These are phyloP conservation scores for Onychomys leucogaster DNA, from an alignment of 2,797 vertebrate species.

Conservation along the genomic window DNA sequence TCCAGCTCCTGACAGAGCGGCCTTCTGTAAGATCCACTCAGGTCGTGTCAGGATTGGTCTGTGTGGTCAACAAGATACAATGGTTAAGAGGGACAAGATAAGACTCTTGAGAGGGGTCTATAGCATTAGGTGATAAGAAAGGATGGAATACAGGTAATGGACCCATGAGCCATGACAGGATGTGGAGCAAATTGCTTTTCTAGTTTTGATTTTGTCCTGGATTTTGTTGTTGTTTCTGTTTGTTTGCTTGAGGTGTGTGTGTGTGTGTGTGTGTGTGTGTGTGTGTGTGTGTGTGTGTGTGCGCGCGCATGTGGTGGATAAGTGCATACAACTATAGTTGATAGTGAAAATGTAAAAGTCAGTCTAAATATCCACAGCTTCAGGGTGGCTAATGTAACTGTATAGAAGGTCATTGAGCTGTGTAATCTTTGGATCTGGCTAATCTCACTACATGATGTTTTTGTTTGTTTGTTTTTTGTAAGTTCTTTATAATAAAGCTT, in stretches of 20 bases:
- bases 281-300: background rate
- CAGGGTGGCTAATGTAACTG: background rate
- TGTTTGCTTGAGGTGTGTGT: background rate
- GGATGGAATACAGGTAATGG: too few species aligned
- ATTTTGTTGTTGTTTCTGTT: background rate
- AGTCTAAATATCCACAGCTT: background rate
- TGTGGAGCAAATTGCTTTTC: too few species aligned
- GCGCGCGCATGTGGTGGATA: background rate
- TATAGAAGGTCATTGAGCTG: background rate
- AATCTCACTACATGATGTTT: background rate
- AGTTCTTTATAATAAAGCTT: background rate
- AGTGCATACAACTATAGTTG: background rate
- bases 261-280: background rate
- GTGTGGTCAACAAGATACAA: background rate
- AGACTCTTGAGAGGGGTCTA: background rate
- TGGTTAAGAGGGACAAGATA: background rate
- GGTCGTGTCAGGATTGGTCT: background rate
- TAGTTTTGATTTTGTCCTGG: background rate
- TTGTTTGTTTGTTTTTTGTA: background rate
- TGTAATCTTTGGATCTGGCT: background rate
- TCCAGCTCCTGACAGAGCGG: background rate
- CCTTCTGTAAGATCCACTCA: background rate
- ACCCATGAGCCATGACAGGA: background rate
- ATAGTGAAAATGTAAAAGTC: background rate
- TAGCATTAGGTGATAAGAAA: background rate